Percentiles rank a stretch among this genome's conserved stretches.
Evolutionary conservation across 2,888 invertebrate genomes (phyloP).

Genomic region (Xestia sexstrigata): DNA sequence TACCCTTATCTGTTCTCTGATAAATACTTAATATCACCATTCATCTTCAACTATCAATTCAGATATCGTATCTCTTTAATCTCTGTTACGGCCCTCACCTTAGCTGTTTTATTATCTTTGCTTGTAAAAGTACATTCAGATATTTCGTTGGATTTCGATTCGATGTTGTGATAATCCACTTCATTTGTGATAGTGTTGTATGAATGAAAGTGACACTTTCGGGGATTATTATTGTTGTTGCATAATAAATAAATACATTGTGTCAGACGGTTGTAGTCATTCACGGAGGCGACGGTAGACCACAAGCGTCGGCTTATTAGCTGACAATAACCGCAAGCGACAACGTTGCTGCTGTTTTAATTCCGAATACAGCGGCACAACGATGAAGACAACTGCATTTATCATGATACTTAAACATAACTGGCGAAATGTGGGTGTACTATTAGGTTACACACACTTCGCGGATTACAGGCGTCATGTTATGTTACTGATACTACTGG

Average conservation of each 20-base stretch:
- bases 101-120: constrained; percentile 52
- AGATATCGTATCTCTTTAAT: constrained; percentile 56
- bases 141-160: constrained; percentile 27
- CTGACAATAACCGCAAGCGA: not conserved
- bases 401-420: not conserved
- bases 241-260: not conserved
- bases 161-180: constrained; percentile 31
- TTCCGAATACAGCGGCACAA: not conserved
- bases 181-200: constrained; percentile 29
- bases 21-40: constrained; percentile 53
- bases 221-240: constrained; percentile 18
- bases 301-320: not conserved
- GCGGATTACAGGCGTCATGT: no score
- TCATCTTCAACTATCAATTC: constrained; percentile 54
- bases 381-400: not conserved
- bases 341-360: not conserved
- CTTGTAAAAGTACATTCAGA: constrained; percentile 45
- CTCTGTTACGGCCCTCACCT: constrained; percentile 42
- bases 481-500: not conserved
- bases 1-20: constrained; percentile 33
- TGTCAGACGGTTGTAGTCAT: not conserved
- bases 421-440: not conserved
- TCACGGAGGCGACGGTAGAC: not conserved
- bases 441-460: not conserved
- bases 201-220: constrained; percentile 28